These are phyloP conservation scores for Delia radicum DNA, from an alignment of 1,140 invertebrate genomes.

Conservation along the genomic window DNA sequence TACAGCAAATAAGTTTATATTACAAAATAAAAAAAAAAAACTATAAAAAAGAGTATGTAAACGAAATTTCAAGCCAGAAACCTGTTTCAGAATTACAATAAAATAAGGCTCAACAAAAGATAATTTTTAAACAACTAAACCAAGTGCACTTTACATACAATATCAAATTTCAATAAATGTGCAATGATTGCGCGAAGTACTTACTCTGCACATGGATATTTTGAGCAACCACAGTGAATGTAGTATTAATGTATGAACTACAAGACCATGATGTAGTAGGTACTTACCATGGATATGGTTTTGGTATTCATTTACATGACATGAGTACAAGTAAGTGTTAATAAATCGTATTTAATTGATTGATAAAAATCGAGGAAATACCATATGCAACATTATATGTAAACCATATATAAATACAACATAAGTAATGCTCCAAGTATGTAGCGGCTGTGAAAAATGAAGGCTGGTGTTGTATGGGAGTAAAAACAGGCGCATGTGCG, in stretches of 20 bases:
- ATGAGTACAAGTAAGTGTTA: slow-evolving; percentile 7
- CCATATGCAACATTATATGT: background rate
- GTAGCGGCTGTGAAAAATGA: background rate
- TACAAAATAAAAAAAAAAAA: background rate
- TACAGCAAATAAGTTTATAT: background rate
- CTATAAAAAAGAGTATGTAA: background rate
- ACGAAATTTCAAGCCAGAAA: background rate
- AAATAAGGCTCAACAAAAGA: no score
- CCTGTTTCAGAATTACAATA: background rate
- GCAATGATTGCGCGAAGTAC: background rate
- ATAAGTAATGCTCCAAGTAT: background rate
- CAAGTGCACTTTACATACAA: background rate
- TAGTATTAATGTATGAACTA: no score
- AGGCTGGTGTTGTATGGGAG: background rate
- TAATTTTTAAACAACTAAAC: background rate
- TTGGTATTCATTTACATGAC: background rate
- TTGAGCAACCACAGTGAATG: no score
- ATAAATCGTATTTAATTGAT: slow-evolving; percentile 22
- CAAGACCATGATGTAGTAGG: background rate
- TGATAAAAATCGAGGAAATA: slow-evolving; percentile 16
- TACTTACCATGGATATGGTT: background rate
- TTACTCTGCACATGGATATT: background rate
- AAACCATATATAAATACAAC: no score
- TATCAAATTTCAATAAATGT: background rate
- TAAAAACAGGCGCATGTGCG: slow-evolving; percentile 6